A percentile compares a stretch with the other conserved stretches of the same genome.
phyloP scores from a whole-genome alignment of 2,888 invertebrate species.

The Hemaris fuciformis region DNA sequence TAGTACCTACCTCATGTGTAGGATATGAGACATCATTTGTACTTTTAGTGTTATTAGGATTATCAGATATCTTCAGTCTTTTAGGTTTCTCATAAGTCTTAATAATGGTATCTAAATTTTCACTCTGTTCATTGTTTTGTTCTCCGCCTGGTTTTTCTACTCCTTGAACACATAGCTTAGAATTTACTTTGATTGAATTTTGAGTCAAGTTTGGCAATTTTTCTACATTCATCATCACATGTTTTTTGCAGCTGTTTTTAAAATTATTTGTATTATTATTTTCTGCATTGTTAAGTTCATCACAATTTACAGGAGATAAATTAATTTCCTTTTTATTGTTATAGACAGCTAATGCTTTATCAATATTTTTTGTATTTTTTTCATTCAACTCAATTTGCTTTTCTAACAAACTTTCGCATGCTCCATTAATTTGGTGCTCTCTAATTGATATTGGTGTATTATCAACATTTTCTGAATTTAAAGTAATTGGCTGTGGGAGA shows the following conservation, averaged over 20 bases:
- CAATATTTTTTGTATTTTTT: background rate
- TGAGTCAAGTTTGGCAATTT: conserved; percentile 17
- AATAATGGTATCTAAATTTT: conserved; percentile 21
- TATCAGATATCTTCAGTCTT: conserved; percentile 15
- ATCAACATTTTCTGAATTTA: background rate
- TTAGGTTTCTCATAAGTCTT: conserved; percentile 49
- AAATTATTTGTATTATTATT: conserved; percentile 17
- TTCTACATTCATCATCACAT: background rate
- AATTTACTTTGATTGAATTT: conserved; percentile 29
- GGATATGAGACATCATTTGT: conserved; percentile 15
- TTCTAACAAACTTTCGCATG: no score
- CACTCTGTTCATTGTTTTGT: conserved; percentile 5
- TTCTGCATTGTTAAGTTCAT: conserved; percentile 1
- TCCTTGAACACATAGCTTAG: conserved; percentile 59
- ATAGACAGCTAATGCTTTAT: background rate
- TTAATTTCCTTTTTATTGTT: background rate
- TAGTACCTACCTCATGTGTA: background rate
- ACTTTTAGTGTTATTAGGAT: conserved; percentile 13
- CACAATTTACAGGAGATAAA: background rate
- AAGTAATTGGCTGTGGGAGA: no score
- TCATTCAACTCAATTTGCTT: background rate
- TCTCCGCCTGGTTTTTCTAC: conserved; percentile 67
- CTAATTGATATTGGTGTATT: background rate
- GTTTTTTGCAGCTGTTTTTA: conserved; percentile 16
- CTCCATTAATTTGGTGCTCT: background rate